A percentile compares a stretch with the other conserved stretches of the same genome.
phyloP scores from a whole-genome alignment of 2,888 invertebrate species.

The Philonicus albiceps region DNA sequence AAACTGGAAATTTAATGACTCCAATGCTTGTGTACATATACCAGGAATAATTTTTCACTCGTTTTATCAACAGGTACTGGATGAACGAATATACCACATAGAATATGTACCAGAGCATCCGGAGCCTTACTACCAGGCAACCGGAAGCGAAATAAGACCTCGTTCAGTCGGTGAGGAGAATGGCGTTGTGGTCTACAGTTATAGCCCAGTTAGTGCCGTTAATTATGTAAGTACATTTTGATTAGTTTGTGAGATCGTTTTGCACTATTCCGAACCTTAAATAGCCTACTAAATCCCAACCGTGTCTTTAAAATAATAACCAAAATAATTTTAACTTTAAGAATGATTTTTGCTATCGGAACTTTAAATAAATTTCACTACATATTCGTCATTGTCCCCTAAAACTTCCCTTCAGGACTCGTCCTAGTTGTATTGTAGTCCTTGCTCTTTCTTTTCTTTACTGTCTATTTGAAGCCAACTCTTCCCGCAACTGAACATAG shows the following conservation, averaged over 20 bases:
- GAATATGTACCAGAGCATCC: conserved; percentile 74
- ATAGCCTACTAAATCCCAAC: background rate
- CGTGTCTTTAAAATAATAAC: background rate
- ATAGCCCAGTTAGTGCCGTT: conserved; percentile 85
- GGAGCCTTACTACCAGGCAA: conserved; percentile 81
- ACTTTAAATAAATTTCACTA: no score
- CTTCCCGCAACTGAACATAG: no score
- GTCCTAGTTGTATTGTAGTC: no score
- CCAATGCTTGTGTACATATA: background rate
- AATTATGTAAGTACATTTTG: conserved; percentile 77
- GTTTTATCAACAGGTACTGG: conserved; percentile 72
- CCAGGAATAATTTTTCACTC: conserved; percentile 38
- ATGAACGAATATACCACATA: conserved; percentile 81
- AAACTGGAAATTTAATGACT: background rate
- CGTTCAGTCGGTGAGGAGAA: conserved; percentile 87
- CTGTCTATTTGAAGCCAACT: no score
- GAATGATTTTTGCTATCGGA: background rate
- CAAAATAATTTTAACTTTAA: background rate
- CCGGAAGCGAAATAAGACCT: conserved; percentile 81
- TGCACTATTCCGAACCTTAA: background rate
- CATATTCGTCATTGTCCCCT: no score
- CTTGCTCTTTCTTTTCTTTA: no score
- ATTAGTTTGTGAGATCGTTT: background rate
- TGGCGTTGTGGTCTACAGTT: conserved; percentile 83
- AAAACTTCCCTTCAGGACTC: no score